Percentiles rank a stretch among this genome's conserved stretches.
Conservation (phyloP, 1,140 invertebrate genomes). For the Bombus superbus region DNA sequence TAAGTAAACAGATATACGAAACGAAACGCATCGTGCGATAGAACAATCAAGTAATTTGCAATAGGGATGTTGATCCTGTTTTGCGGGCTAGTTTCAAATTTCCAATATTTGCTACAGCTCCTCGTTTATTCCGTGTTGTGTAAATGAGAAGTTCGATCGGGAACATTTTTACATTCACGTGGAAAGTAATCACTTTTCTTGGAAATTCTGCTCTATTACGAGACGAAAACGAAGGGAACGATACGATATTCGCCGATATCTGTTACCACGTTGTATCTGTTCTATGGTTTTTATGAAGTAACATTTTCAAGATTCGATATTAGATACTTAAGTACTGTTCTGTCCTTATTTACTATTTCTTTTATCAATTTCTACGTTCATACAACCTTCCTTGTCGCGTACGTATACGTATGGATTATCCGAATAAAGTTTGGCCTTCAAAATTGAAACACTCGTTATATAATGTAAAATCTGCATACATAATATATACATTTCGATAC, state of each 20-base stretch:
- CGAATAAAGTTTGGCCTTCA: no score
- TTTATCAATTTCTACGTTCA: no score
- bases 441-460: no score
- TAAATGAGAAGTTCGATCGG: neutral
- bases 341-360: no score
- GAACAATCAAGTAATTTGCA: slow-evolving; percentile 37
- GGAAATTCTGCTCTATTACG: neutral
- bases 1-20: slow-evolving; percentile 24
- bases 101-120: neutral
- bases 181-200: neutral
- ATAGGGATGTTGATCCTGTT: slow-evolving; percentile 35
- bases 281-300: neutral
- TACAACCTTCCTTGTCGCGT: no score
- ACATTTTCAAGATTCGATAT: no score
- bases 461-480: no score
- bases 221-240: neutral
- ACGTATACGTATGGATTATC: no score
- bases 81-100: neutral
- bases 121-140: neutral
- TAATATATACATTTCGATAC: no score
- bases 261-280: no score
- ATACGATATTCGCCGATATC: neutral
- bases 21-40: slow-evolving; percentile 11
- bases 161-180: neutral
- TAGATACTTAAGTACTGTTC: no score